Base-by-base conservation (phyloP, 2,113 vertebrate genomes). In the Hymenochirus boettgeri region DNA sequence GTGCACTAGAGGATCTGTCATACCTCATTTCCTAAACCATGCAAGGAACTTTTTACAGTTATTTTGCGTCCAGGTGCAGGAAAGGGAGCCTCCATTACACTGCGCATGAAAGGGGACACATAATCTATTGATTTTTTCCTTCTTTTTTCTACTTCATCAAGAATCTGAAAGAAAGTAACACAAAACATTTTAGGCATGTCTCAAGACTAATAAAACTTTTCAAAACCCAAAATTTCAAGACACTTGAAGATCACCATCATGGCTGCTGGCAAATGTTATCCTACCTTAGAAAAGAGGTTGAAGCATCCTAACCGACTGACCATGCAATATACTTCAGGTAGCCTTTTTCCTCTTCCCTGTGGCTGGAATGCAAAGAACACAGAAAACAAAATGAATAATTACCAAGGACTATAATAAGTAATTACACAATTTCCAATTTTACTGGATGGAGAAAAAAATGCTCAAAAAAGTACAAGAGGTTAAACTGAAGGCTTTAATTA, bases 251-350 rank as follows among this genome's bases (percentile, higher is more conserved):
- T 5, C 29, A 31, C 29, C 29, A 31, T 6, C 29, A 10, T 31
- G 10, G 5, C 5, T 31, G 39, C 39, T 42, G 17, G 13, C n/a
- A 42, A 6, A 6, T 31, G n/a, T 12, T 6, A 24, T 9, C 79
- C 89, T 86, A 99, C 96, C 94, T 97, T 99, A 56, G 96, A 92
- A 81, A 99, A 99, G 66, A 98, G 90, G 80, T 94, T 94, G 89
- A 99, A 99, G 81, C 96, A 99, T 76, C 96, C 96, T 29, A 98
- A 80, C 69, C 91, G 91, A 80, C 96, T 98, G 47, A 99, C 89
- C 64, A 99, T 93, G 77, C 96, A 99, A 75, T 98, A 94, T 0
- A 98, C 96, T 60, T 99, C 96, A 2, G 96, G 96, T 26, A 98
- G 90, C 46, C 93, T 85, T 78, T 95, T 98, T 54, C 95, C 96